A percentile compares a stretch with the other conserved stretches of the same genome.
Conservation (phyloP, 2,113 vertebrate genomes). For the Dasyornis broadbenti region DNA sequence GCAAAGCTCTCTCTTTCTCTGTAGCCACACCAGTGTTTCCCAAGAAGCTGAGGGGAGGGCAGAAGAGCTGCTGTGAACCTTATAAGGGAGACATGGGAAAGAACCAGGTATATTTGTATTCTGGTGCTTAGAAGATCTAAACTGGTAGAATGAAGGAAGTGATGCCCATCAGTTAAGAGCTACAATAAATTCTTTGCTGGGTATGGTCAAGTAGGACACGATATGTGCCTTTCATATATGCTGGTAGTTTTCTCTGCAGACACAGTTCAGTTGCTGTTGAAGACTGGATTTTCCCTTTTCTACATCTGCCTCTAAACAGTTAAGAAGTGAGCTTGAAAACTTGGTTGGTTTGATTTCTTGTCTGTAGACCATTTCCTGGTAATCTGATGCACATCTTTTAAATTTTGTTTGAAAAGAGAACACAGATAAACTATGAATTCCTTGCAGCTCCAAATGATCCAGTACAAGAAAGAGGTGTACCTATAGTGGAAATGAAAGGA, state of each 20-base stretch:
- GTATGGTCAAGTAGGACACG: background rate
- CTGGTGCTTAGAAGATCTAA: background rate
- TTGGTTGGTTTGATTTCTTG: background rate
- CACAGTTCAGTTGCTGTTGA: background rate
- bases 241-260: background rate
- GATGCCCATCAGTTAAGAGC: background rate
- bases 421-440: background rate
- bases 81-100: background rate
- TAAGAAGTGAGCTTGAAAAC: background rate
- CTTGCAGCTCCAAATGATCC: background rate
- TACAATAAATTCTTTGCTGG: background rate
- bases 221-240: background rate
- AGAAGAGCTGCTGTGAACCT: background rate
- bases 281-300: background rate
- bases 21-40: background rate
- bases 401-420: background rate
- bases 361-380: background rate
- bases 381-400: background rate
- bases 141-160: background rate
- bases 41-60: background rate
- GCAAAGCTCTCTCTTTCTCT: background rate
- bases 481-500: background rate
- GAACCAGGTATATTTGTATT: background rate
- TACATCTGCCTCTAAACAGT: background rate
- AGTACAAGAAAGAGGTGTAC: background rate